Conservation (phyloP, 2,888 invertebrate genomes). For the Drosophila nr. perissopoda region DNA sequence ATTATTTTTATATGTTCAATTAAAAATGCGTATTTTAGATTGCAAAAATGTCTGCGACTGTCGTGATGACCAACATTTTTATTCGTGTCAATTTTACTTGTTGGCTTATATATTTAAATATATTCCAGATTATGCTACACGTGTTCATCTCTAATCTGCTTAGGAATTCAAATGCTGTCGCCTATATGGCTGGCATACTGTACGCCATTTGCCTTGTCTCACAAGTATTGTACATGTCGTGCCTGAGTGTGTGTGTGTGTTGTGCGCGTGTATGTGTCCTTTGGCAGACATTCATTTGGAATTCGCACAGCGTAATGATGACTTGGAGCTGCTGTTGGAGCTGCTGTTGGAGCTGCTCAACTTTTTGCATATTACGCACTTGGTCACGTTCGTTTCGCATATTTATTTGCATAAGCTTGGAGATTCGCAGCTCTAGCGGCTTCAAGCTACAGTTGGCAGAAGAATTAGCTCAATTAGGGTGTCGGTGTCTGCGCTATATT, state of each 20-base stretch:
- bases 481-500: conserved; percentile 21
- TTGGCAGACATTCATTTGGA: conserved; percentile 78
- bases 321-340: conserved; percentile 43
- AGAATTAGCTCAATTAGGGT: conserved; percentile 72
- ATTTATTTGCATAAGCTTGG: conserved; percentile 76
- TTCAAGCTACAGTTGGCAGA: conserved; percentile 34
- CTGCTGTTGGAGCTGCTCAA: conserved; percentile 46
- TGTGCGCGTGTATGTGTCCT: conserved; percentile 56
- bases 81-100: not conserved
- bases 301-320: conserved; percentile 72
- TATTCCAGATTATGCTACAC: not conserved
- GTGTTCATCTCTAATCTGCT: conserved; percentile 48
- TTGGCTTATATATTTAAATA: not conserved
- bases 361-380: conserved; percentile 79
- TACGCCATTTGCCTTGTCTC: conserved; percentile 56
- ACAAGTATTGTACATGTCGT: conserved; percentile 39
- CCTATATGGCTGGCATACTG: conserved; percentile 52
- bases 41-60: not conserved
- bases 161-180: conserved; percentile 73
- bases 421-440: conserved; percentile 41
- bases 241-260: conserved; percentile 12
- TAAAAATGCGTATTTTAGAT: not conserved
- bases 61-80: not conserved
- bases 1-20: not conserved
- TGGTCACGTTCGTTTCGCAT: conserved; percentile 72